Percentiles rank a stretch among this genome's conserved stretches.
Evolutionary conservation across 2,113 vertebrate genomes (phyloP).

Genomic region (Argyrosomus japonicus): DNA sequence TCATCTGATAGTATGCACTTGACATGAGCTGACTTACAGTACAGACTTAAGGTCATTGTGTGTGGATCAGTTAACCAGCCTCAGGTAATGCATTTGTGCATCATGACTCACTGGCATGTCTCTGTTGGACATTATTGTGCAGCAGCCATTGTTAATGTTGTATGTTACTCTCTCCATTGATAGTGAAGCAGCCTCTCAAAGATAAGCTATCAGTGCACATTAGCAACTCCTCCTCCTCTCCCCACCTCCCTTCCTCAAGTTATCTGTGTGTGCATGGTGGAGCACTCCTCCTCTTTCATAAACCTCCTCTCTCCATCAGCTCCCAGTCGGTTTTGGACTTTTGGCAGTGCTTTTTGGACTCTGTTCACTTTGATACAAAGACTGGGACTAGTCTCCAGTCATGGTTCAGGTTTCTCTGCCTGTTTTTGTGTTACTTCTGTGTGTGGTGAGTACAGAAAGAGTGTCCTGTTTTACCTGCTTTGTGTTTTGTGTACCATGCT

Average conservation of each 20-base stretch:
- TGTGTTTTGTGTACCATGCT: background rate
- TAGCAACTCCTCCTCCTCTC: too few relatives aligned
- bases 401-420: slow-evolving; percentile 28
- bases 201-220: too few relatives aligned
- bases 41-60: too few relatives aligned
- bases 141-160: too few relatives aligned
- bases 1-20: too few relatives aligned
- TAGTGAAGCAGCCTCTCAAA: too few relatives aligned
- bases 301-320: background rate
- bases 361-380: background rate
- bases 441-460: slow-evolving; percentile 24
- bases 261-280: background rate
- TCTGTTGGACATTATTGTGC: too few relatives aligned
- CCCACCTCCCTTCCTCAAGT: background rate
- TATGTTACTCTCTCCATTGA: too few relatives aligned
- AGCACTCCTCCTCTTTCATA: background rate
- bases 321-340: background rate
- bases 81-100: background rate
- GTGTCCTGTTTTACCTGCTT: background rate
- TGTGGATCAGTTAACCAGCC: too few relatives aligned
- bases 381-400: background rate
- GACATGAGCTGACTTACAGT: too few relatives aligned
- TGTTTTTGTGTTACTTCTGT: background rate
- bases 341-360: background rate
- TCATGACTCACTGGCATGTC: background rate